Evolutionary conservation across 2,797 vertebrate genomes (phyloP), one percentile per base, ranked within the genome.

Genomic region (Spea hammondii): DNA sequence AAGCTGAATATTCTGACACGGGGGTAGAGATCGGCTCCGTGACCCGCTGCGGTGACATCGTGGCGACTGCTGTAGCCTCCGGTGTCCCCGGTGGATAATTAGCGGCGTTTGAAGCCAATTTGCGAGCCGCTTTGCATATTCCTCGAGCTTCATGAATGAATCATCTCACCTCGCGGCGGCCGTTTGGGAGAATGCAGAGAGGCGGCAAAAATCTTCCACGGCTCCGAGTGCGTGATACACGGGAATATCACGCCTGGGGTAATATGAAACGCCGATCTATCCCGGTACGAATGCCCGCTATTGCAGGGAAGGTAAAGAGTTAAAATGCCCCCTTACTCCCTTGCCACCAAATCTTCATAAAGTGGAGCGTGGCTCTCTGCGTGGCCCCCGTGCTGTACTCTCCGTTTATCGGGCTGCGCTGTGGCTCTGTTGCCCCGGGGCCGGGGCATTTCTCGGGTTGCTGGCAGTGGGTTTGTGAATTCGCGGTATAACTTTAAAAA

Each of bases 31-130:
- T 78, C 48, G 87, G 91, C 90, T 91, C 91, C 91, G 92, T 93
- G 92, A 93, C 92, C 92, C 86, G 86, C 85, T 88, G 87, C 87
- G 90, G 90, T 91, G 90, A 89, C 91, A 89, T 90, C 89, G 86
- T 85, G 86, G 87, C 89, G 88, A 87, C 90, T 91, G 89, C 89
- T 87, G 88, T 90, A 90, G 90, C 91, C 88, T 89, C 84, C 70
- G 62, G 50, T 80, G 78, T 92, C 92, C 91, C 92, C 79, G 84
- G 91, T 90, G 92, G 90, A 91, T 92, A 93, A 93, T 93, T 93
- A 93, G 91, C 89, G 86, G 88, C 86, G 89, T 92, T 92, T 92
- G 92, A 92, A 92, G 92, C 91, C 91, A 92, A 92, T 92, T 92
- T 93, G 91, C 91, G 86, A 88, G 89, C 91, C 89, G 90, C 89